Conservation (phyloP, 2,113 vertebrate species). For the Physeter macrocephalus region DNA sequence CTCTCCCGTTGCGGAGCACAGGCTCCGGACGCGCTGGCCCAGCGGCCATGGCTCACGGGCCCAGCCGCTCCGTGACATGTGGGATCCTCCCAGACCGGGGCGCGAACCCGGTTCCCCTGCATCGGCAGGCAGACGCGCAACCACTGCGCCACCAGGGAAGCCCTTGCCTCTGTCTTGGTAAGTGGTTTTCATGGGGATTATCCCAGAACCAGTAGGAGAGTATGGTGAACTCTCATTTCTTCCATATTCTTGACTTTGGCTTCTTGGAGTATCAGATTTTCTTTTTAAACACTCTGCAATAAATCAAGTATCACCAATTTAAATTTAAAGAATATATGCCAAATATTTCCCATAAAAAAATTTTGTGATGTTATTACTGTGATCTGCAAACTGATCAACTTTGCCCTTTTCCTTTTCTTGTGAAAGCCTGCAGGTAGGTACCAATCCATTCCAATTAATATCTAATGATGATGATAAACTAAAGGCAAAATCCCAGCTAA, state of each 20-base stretch:
- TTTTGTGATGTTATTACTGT: background rate
- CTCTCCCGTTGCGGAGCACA: no score
- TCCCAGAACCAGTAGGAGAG: background rate
- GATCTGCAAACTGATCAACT: constrained; percentile 37
- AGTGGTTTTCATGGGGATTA: background rate
- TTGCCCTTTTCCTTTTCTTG: constrained; percentile 47
- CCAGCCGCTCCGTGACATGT: no score
- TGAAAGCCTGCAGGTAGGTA: constrained; percentile 45
- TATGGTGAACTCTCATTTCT: background rate
- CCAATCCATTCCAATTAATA: constrained; percentile 63
- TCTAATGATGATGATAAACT: constrained; percentile 47
- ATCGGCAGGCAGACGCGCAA: no score
- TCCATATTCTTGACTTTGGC: background rate
- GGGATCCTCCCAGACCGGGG: no score
- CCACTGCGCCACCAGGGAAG: no score
- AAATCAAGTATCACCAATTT: background rate
- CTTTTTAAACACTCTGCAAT: background rate
- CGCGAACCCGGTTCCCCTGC: no score
- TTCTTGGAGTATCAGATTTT: background rate
- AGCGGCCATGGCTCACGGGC: no score
- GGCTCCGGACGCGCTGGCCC: no score
- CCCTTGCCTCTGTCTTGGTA: background rate
- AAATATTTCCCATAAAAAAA: background rate
- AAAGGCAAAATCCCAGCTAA: constrained; percentile 48
- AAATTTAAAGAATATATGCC: background rate